Evolutionary conservation across 1,140 invertebrate genomes (phyloP).

Genomic region (Colletes latitarsis): DNA sequence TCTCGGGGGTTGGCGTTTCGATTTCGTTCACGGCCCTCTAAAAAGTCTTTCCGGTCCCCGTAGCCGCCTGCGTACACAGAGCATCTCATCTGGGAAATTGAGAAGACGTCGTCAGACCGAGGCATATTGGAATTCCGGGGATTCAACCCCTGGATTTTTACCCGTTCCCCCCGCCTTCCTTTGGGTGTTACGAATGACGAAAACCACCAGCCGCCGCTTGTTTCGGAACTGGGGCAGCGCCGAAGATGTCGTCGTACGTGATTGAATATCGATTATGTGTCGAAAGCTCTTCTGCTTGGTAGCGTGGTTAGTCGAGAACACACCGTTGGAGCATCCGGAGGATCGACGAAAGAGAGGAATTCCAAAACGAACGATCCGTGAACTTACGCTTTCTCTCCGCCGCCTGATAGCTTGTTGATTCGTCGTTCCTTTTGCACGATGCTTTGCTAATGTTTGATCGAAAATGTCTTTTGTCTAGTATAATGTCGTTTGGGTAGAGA

Average conservation of each 20-base stretch:
- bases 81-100: slow-evolving; percentile 33
- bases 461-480: too few species aligned
- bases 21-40: slow-evolving; percentile 27
- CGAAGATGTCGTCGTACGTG: slow-evolving; percentile 62
- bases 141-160: slow-evolving; percentile 11
- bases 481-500: too few species aligned
- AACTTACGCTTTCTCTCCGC: slow-evolving; percentile 23
- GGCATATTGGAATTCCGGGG: slow-evolving; percentile 55
- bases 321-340: slow-evolving; percentile 19
- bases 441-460: too few species aligned
- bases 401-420: too few species aligned
- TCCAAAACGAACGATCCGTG: slow-evolving; percentile 45
- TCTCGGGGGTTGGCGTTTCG: slow-evolving; percentile 7
- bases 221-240: slow-evolving; percentile 59
- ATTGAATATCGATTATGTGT: slow-evolving; percentile 69
- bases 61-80: slow-evolving; percentile 10
- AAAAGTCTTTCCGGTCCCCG: slow-evolving; percentile 15
- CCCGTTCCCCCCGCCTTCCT: neutral
- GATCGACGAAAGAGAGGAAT: slow-evolving; percentile 45
- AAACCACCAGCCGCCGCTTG: slow-evolving; percentile 44
- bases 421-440: too few species aligned
- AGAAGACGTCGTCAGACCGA: slow-evolving; percentile 34
- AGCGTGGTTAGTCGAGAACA: slow-evolving; percentile 49
- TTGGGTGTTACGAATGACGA: slow-evolving; percentile 38
- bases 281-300: slow-evolving; percentile 42